Evolutionary conservation across 2,888 invertebrate species (phyloP), one percentile per base, ranked within the genome.

Genomic region (Hypselothyrea guttata): DNA sequence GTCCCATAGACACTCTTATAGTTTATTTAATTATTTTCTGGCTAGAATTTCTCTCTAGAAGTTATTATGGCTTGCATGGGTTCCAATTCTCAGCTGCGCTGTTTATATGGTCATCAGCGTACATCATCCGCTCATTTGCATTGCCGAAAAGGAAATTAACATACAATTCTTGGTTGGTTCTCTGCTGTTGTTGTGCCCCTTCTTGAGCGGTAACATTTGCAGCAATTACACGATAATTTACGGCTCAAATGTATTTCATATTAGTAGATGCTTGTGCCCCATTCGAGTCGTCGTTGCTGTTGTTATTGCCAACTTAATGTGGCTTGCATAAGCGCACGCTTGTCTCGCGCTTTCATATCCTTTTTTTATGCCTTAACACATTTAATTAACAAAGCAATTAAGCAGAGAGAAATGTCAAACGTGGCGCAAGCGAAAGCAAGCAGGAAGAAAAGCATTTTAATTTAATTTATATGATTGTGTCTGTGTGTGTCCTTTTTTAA

Each of bases 351-450:
- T 70, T 77, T 62, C 58, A 56, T 60, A 61, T 74, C 64, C 62
- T 57, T 67, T 75, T 67, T 62, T 56, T 76, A 52, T 66, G 76
- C 70, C 71, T 76, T 66, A 71, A 77, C 81, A 77, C 81, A 82
- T 82, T 82, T 82, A 82, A 82, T 82, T 82, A 82, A 84, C 84
- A 84, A 84, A 82, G 82, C 84, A 82, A 82, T 82, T 82, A 82
- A 82, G 84, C 82, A 81, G 70, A 59, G 70, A 64, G 69, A 70
- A 69, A 64, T 65, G 71, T 51, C 57, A 78, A 72, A 58, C 60
- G 31, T 18, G 58, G 54, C 48, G 52, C 46, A 46, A 65, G 53
- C 27, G 16, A 46, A 34, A 45, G 40, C 45, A 31, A 33, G 34
- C 49, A 53, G 55, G 52, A 60, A 65, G 56, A 51, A 75, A 73